Evolutionary conservation across 2,888 invertebrate species (phyloP), one percentile per base, ranked within the genome.

Genomic region (Spodoptera picta): DNA sequence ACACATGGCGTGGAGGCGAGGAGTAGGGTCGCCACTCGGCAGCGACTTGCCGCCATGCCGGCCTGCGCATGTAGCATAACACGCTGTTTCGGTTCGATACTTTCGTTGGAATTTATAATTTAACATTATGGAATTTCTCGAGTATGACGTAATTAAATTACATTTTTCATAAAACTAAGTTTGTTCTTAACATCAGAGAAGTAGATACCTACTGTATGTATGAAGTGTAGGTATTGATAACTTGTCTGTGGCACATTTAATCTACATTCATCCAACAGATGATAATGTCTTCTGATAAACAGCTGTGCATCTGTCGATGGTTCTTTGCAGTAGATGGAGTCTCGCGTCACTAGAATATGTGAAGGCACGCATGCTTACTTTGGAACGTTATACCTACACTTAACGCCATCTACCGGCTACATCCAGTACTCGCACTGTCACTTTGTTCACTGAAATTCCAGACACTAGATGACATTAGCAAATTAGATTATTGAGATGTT

Each of bases 41-140:
- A 82, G 75, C 47, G 56, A 58, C 75, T 71, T 65, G 63, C 75
- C 77, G 81, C 79, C 80, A 82, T 87, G 88, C 74, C 75, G 79
- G 79, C 81, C 82, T 88, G 89, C 86, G 87, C 87, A 86, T 85
- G 86, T 88, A 88, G 88, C 90, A 86, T 87, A 88, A 87, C 84
- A 81, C 78, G 83, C 76, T 84, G 92, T 91, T 88, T 88, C 91
- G 91, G 88, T 92, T 89, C 90, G 91, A 87, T 92, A 89, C 87
- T 87, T 87, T 80, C 75, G 81, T 84, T 83, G 82, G 83, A 83
- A 77, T 82, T 81, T 82, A 80, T 80, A 79, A 79, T 81, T 79
- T 73, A 74, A 75, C 66, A 77, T 77, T 73, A 82, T 74, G 69
- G 71, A 74, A 72, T 79, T 77, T 79, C 73, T 80, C 79, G 72